A percentile compares a stretch with the other conserved stretches of the same genome.
Evolutionary conservation across 2,113 vertebrate genomes (phyloP).

Genomic region (Campylorhamphus procurvoides): DNA sequence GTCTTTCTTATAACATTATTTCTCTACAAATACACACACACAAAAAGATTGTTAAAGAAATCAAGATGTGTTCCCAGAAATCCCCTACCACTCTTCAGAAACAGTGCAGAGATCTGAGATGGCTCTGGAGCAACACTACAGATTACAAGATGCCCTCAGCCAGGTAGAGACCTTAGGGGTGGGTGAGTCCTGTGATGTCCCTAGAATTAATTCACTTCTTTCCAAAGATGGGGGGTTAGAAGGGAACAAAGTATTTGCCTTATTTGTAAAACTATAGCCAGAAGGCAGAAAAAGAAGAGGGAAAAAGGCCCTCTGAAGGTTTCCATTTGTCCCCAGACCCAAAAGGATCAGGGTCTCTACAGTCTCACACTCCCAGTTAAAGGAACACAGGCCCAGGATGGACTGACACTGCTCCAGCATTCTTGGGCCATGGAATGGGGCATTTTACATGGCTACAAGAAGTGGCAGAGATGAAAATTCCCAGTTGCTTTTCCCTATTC

Average conservation of each 20-base stretch:
- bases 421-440: background rate
- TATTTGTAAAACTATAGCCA: background rate
- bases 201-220: background rate
- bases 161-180: background rate
- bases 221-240: background rate
- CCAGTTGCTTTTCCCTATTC: background rate
- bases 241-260: background rate
- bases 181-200: background rate
- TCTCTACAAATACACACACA: background rate
- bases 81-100: background rate
- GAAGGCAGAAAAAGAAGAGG: background rate
- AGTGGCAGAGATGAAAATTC: background rate
- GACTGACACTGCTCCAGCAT: background rate
- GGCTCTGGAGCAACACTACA: background rate
- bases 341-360: background rate
- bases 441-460: accelerated
- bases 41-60: background rate
- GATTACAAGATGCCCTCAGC: background rate
- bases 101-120: accelerated
- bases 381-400: background rate
- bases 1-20: background rate
- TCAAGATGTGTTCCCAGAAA: accelerated
- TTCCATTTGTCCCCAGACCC: background rate
- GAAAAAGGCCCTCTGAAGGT: background rate
- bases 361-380: no score